Base-by-base conservation (phyloP, 2,888 invertebrate genomes). In the Drosophila sordidula region DNA sequence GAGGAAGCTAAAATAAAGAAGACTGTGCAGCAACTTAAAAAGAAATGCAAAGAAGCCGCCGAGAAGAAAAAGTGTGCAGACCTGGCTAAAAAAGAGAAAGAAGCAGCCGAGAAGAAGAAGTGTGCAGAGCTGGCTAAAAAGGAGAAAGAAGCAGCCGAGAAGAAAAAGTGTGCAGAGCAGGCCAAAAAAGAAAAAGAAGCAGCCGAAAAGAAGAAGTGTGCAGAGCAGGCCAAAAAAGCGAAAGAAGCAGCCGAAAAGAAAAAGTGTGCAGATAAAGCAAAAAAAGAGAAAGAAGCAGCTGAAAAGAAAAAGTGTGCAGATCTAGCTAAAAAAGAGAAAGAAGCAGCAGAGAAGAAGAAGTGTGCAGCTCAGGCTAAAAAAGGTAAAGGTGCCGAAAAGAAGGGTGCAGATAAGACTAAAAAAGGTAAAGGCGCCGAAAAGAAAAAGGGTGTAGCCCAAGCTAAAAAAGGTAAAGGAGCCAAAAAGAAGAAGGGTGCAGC, bases 31-130 rank as follows among this genome's bases (percentile, higher is more conserved):
- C 0, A 44, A 1, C 6, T 54, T 0, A 44, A 12, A 1, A 25
- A 38, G 4, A n/a, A 25, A 50, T n/a, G 3, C 1, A 39, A 55
- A 14, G 45, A 45, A 11, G 45, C 26, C 16, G 55, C 22, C 1
- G 25, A 11, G 2, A 44, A 34, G 22, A 54, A 54, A 14, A 38
- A 55, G 22, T 54, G 54, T 22, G n/a, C 18, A 39, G 36, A 32
- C 12, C 34, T 22, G 34, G 34, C 32, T 3, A 34, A 34, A 8
- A 36, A 49, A 18, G n/a, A 49, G 12, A 22, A 26, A 34, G 34
- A 36, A 36, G 25, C n/a, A 6, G 4, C 0, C 22, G 44, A 11
- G 8, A 26, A 1, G 26, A 52, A 12, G n/a, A 46, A n/a, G 16
- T 14, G 6, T 8, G 8, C n/a, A 32, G 26, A 49, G 34, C 8